Percentiles rank a stretch among this genome's conserved stretches.
Evolutionary conservation across 2,797 vertebrate species (phyloP).

Genomic region (Phoxinus dragarum): DNA sequence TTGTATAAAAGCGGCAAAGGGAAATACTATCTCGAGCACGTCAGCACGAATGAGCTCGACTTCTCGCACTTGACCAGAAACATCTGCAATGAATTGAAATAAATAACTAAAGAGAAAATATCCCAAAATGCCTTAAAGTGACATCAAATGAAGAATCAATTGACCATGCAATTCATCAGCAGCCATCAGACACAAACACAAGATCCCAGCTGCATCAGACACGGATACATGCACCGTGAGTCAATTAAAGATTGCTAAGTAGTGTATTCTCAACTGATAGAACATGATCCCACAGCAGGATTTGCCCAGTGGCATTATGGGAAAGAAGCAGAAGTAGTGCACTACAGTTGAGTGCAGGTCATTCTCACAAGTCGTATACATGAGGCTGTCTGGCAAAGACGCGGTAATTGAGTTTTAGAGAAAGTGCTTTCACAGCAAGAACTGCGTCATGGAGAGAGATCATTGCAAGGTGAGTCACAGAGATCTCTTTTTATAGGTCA

Average conservation of each 20-base stretch:
- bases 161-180: neutral
- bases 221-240: slow-evolving; percentile 8
- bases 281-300: slow-evolving; percentile 28
- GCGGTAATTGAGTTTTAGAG: slow-evolving; percentile 50
- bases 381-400: slow-evolving; percentile 19
- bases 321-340: neutral
- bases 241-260: slow-evolving; percentile 8
- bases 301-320: slow-evolving; percentile 14
- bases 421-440: slow-evolving; percentile 52
- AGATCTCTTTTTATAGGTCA: neutral
- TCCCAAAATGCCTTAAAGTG: slow-evolving; percentile 31
- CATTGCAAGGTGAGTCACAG: slow-evolving; percentile 23
- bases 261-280: slow-evolving; percentile 5
- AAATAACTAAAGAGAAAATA: slow-evolving; percentile 38
- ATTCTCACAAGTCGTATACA: slow-evolving; percentile 28
- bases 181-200: slow-evolving; percentile 14
- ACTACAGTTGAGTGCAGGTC: slow-evolving; percentile 23
- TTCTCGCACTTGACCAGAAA: slow-evolving; percentile 53
- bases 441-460: slow-evolving; percentile 32
- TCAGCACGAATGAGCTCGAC: slow-evolving; percentile 49
- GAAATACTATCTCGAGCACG: slow-evolving; percentile 55
- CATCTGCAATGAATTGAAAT: slow-evolving; percentile 49
- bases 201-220: slow-evolving; percentile 10
- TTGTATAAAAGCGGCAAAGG: slow-evolving; percentile 40
- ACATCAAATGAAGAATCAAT: neutral